phyloP scores from a whole-genome alignment of 2,888 invertebrate species.

The Acheta domesticus region DNA sequence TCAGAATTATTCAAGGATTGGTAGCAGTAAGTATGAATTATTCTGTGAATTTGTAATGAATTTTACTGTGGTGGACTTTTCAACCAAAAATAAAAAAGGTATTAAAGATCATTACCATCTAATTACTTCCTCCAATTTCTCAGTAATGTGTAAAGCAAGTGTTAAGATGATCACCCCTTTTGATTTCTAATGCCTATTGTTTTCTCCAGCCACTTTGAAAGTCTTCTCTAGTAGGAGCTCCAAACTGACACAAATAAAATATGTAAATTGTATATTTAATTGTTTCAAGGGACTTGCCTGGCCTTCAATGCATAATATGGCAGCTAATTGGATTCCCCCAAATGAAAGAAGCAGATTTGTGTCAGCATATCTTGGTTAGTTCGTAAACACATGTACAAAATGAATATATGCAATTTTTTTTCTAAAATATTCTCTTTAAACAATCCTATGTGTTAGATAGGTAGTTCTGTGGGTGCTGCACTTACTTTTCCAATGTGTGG shows the following conservation, averaged over 20 bases:
- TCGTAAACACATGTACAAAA: neutral
- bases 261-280: neutral
- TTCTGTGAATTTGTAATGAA: neutral
- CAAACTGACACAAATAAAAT: too few species aligned
- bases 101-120: too few species aligned
- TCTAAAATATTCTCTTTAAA: neutral
- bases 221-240: too few species aligned
- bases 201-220: too few species aligned
- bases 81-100: too few species aligned
- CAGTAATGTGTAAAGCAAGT: too few species aligned
- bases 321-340: slow-evolving; percentile 78
- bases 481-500: slow-evolving; percentile 69
- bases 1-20: slow-evolving; percentile 66
- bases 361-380: slow-evolving; percentile 57
- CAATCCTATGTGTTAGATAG: slow-evolving; percentile 41
- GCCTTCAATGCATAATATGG: slow-evolving; percentile 76
- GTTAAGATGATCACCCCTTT: too few species aligned
- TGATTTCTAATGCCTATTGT: too few species aligned
- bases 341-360: slow-evolving; percentile 71
- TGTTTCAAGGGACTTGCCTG: slow-evolving; percentile 59
- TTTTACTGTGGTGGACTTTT: too few species aligned
- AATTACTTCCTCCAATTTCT: too few species aligned
- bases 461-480: slow-evolving; percentile 64
- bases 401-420: too few species aligned
- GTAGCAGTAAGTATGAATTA: slow-evolving; percentile 56